phyloP scores from a whole-genome alignment of 1,140 invertebrate genomes.

The Adoxophyes honmai region DNA sequence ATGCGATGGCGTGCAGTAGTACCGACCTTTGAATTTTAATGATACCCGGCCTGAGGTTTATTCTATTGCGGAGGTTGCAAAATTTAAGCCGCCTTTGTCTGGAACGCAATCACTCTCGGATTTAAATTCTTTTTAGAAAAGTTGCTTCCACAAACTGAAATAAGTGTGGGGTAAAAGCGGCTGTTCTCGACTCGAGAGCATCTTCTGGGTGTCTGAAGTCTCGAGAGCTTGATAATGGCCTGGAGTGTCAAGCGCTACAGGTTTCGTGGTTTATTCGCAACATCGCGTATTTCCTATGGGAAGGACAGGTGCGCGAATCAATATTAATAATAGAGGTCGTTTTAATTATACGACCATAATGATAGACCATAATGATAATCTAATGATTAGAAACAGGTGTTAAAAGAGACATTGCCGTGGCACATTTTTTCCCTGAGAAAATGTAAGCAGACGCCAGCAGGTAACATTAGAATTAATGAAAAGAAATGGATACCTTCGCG shows the following conservation, averaged over 20 bases:
- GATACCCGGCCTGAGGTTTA: constrained; percentile 3
- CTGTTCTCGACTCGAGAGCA: background rate
- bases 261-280: background rate
- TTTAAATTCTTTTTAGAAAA: constrained; percentile 1
- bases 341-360: too few relatives aligned
- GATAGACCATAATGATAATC: too few relatives aligned
- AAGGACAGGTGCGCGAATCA: too few relatives aligned
- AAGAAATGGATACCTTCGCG: too few relatives aligned
- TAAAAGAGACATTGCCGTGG: too few relatives aligned
- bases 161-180: background rate
- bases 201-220: constrained; percentile 1
- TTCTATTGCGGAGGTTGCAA: background rate
- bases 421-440: too few relatives aligned
- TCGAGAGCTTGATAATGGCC: constrained; percentile 9
- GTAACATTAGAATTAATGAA: too few relatives aligned
- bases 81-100: background rate
- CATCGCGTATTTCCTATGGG: too few relatives aligned
- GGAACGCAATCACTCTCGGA: background rate
- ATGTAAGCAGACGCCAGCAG: too few relatives aligned
- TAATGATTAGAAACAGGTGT: too few relatives aligned
- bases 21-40: constrained; percentile 54
- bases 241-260: constrained; percentile 4
- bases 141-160: background rate
- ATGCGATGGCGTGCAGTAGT: constrained; percentile 27
- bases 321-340: too few relatives aligned